A percentile compares a stretch with the other conserved stretches of the same genome.
Conservation (phyloP, 2,113 vertebrate species). For the Spea bombifrons region DNA sequence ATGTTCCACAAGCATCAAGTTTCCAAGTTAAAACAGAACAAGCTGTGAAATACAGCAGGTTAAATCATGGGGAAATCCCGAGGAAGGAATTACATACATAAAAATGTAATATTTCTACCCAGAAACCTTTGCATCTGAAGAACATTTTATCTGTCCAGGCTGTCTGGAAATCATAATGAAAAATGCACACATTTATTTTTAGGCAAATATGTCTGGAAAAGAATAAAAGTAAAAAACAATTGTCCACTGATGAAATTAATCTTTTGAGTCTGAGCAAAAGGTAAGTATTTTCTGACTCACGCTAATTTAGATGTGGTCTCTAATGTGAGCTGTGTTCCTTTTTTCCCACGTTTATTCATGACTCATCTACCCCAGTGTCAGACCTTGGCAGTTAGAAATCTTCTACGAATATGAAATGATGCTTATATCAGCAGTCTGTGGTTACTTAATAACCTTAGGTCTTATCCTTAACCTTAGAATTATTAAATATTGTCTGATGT, state of each 20-base stretch:
- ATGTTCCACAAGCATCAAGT: neutral
- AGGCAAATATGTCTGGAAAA: neutral
- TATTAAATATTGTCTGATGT: neutral
- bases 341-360: slow-evolving; percentile 33
- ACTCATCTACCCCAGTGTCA: slow-evolving; percentile 16
- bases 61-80: slow-evolving; percentile 6
- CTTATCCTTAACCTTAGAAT: slow-evolving; percentile 1
- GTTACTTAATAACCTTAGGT: neutral
- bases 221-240: neutral
- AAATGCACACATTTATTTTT: neutral
- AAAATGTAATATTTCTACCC: slow-evolving; percentile 3
- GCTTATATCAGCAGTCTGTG: slow-evolving; percentile 27
- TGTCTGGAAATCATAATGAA: neutral
- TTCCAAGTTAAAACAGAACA: neutral
- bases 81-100: neutral
- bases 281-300: slow-evolving; percentile 12
- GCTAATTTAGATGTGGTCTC: slow-evolving; percentile 19
- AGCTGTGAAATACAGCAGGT: neutral
- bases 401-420: slow-evolving; percentile 16
- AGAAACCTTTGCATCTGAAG: neutral
- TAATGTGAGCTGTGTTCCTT: slow-evolving; percentile 11
- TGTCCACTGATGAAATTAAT: neutral
- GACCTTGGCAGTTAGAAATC: neutral
- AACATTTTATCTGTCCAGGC: neutral
- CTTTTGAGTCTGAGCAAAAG: slow-evolving; percentile 3